Base-by-base conservation (phyloP, 1,140 invertebrate genomes). In the Heliconius hermathena region DNA sequence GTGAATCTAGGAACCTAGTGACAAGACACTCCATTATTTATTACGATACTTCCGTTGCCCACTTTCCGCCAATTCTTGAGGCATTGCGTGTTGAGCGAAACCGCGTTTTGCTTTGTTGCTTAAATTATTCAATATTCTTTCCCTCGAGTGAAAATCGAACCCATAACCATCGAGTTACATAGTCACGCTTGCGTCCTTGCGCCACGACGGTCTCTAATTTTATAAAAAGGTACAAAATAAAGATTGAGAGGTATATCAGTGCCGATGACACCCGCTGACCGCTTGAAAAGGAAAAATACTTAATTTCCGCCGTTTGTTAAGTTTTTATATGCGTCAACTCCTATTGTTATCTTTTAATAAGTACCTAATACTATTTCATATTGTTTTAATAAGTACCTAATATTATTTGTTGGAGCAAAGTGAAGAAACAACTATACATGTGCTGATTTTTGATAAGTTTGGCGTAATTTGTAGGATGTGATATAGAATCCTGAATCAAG, bases 291-390 rank as follows among this genome's bases (percentile, higher is more conserved):
- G 60, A 66, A 66, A 66, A 66, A 66, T 66, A 66, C 60, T 29
- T 13, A 74, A 74, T 74, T 54, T 74, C 73, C 73, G 73, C 22
- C 73, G 38, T 49, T 74, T 74, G 73, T 74, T 52, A 46, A 18
- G 22, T 52, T 52, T 49, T 74, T 74, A 29, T 26, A 26, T 22
- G 22, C 60, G 46, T 74, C 26, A 74, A 52, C 26, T 41, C n/a
- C 73, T n/a, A 74, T 74, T 74, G 73, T 74, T 52, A 74, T 66
- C 60, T 66, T 46, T 26, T 36, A 73, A 73, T 73, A 73, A 73
- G 46, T 49, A 49, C 33, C 29, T 73, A 38, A 11, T 72, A 73
- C 41, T 73, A 38, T 8, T 11, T 73, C n/a, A n/a, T n/a, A n/a
- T n/a, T n/a, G n/a, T 66, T 46, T 26, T 36, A 73, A 73, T 73